Evolutionary conservation across 2,888 invertebrate species (phyloP), one percentile per base, ranked within the genome.

Genomic region (Ennomos quercinarius): DNA sequence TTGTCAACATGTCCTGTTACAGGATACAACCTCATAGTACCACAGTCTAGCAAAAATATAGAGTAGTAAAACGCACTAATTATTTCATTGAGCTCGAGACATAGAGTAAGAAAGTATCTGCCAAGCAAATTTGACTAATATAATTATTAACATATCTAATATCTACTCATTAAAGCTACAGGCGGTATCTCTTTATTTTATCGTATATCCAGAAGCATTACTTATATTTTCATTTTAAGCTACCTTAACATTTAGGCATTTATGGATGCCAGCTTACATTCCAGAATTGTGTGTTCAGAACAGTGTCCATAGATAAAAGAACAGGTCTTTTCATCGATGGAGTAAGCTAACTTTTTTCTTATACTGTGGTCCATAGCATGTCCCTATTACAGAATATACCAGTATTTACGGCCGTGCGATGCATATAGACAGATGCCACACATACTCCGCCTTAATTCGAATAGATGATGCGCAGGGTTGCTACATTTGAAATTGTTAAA

Each of bases 371-470:
- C 27, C 45, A 35, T 46, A n/a, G 55, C 60, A 83, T 84, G 87
- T 81, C 80, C 74, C 81, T 86, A 85, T 85, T 85, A 83, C 79
- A 80, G 79, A 82, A 83, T 85, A 90, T 88, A 89, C 78, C 75
- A 87, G 84, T 87, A 90, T 91, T 91, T 91, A 91, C 85, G 91
- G 85, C 66, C 70, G 64, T 67, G 70, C 77, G 74, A 71, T 83
- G 87, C 84, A 89, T 86, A 86, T 86, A 86, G 86, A 86, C 88
- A 88, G 88, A 91, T 89, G 89, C 89, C 91, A 89, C 89, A 89
- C 89, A 90, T 91, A 89, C 82, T 87, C 81, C 83, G 85, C 85
- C 85, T 89, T 91, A 91, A 91, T 91, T 89, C 86, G 84, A 89
- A 91, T 91, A 88, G 89, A 91, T 87, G 89, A 81, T 72, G 66